phyloP scores from a whole-genome alignment of 2,113 vertebrate genomes.

The Rhinolophus sinicus region DNA sequence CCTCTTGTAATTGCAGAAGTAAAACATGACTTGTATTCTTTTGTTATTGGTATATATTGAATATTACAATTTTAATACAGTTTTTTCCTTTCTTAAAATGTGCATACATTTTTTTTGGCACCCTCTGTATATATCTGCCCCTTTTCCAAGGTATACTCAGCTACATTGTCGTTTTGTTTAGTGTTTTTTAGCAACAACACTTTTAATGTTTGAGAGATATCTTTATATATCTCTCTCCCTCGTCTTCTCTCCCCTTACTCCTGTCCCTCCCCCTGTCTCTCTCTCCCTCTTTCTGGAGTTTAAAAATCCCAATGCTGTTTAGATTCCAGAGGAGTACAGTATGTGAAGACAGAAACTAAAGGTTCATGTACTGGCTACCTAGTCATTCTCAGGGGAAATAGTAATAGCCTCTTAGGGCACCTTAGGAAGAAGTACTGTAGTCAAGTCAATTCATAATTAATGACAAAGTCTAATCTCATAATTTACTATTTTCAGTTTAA shows the following conservation, averaged over 20 bases:
- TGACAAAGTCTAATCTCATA: not conserved
- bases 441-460: not conserved
- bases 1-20: too few species aligned
- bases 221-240: not conserved
- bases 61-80: too few species aligned
- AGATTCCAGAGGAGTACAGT: not conserved
- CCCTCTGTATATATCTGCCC: not conserved
- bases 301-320: not conserved
- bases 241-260: too few species aligned
- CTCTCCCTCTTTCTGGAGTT: not conserved
- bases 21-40: too few species aligned
- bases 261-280: too few species aligned
- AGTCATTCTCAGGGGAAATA: conserved; percentile 14
- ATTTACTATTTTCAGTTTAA: conserved; percentile 1
- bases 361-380: not conserved
- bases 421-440: not conserved
- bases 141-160: not conserved
- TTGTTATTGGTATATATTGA: too few species aligned
- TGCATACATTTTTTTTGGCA: too few species aligned
- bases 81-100: too few species aligned
- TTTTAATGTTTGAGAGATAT: not conserved
- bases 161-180: not conserved
- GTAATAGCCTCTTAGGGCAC: not conserved
- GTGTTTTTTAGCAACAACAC: not conserved
- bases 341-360: not conserved